These are phyloP conservation scores for Drosophila navojoa DNA, from an alignment of 1,140 invertebrate species.

Conservation along the genomic window DNA sequence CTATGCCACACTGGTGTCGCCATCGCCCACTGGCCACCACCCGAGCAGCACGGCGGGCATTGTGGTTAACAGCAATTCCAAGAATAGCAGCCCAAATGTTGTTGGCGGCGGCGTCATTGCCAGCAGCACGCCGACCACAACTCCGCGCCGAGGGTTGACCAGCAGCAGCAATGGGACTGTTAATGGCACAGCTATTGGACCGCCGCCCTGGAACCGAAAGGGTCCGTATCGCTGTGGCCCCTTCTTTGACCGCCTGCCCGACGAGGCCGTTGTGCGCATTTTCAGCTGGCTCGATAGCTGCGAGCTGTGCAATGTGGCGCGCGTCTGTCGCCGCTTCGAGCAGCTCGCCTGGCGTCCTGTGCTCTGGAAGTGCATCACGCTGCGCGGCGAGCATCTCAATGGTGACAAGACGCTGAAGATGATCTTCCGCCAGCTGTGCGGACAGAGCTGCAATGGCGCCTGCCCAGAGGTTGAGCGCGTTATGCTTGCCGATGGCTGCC, in stretches of 20 bases:
- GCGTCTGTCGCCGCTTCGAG: conserved; percentile 93
- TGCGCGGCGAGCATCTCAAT: conserved; percentile 87
- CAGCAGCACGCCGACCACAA: conserved; percentile 73
- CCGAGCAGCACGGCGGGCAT: conserved; percentile 47
- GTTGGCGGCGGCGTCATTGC: conserved; percentile 55
- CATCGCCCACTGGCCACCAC: conserved; percentile 84
- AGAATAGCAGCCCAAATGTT: conserved; percentile 69
- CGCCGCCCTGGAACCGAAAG: conserved; percentile 78
- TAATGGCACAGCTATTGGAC: conserved; percentile 55
- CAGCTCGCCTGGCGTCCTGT: conserved; percentile 91
- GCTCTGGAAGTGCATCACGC: conserved; percentile 89
- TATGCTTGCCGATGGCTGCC: conserved; percentile 89
- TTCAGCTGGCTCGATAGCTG: conserved; percentile 91
- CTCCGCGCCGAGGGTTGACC: conserved; percentile 42
- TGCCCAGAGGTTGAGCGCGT: conserved; percentile 87
- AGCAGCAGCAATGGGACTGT: conserved; percentile 36
- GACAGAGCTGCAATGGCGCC: conserved; percentile 85
- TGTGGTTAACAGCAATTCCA: conserved; percentile 26
- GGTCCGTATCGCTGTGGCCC: conserved; percentile 75
- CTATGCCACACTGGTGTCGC: conserved; percentile 89
- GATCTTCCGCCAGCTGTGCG: conserved; percentile 86
- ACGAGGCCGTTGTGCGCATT: conserved; percentile 86
- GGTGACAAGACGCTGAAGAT: conserved; percentile 89
- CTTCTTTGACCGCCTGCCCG: conserved; percentile 85
- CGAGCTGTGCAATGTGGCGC: conserved; percentile 90